phyloP scores from a whole-genome alignment of 1,140 invertebrate genomes.

The Anoplophora glabripennis region DNA sequence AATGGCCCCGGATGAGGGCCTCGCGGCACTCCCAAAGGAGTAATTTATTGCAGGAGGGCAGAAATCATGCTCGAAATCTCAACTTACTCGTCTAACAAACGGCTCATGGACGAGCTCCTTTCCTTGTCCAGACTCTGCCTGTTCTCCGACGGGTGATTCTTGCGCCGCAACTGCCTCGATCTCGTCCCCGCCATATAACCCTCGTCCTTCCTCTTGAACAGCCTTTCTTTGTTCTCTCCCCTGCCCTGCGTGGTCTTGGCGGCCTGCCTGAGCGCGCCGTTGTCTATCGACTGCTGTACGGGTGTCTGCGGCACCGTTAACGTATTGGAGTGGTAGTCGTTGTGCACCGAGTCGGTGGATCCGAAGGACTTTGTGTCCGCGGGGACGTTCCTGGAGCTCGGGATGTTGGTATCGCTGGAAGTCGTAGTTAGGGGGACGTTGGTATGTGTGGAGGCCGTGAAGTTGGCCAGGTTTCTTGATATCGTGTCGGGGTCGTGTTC shows the following conservation, averaged over 20 bases:
- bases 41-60: too few species aligned
- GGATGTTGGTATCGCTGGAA: constrained; percentile 47
- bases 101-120: constrained; percentile 80
- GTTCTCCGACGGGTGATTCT: constrained; percentile 45
- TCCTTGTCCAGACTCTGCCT: constrained; percentile 62
- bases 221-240: constrained; percentile 57
- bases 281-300: background rate
- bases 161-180: constrained; percentile 50
- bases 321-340: background rate
- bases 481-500: constrained; percentile 84
- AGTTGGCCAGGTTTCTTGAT: constrained; percentile 44
- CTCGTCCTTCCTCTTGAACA: constrained; percentile 70
- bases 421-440: constrained; percentile 43
- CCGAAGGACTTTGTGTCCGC: constrained; percentile 26
- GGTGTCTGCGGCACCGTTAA: background rate
- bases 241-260: constrained; percentile 39
- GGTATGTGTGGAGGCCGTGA: constrained; percentile 43
- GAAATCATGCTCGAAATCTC: too few species aligned
- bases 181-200: constrained; percentile 49
- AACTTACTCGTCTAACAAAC: constrained; percentile 71
- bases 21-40: too few species aligned
- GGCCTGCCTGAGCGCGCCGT: background rate
- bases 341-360: constrained; percentile 32
- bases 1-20: too few species aligned
- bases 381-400: constrained; percentile 33